Base-by-base conservation (phyloP, 2,113 vertebrate species). In the Ondatra zibethicus region DNA sequence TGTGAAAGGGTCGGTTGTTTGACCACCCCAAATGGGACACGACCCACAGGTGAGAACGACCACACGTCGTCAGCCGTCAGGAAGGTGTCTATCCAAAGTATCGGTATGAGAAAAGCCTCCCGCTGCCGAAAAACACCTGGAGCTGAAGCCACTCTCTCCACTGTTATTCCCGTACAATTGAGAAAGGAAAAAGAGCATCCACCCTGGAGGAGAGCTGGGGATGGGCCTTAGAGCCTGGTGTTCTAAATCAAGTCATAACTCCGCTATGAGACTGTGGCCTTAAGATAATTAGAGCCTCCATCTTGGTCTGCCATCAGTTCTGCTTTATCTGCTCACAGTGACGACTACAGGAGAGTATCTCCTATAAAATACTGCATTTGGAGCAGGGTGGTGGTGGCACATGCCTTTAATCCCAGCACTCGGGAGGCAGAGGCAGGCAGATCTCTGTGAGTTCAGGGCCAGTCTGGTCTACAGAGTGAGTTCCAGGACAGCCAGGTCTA, bases 131-230 rank as follows among this genome's bases (percentile, higher is more conserved):
- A 3, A 61, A 87, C 10, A n/a, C 55, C 55, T 31, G 19, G 4
- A 14, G 29, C 5, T 11, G 39, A 42, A 16, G 7, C 14, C 42
- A 17, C 23, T 78, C 36, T 33, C 10, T 61, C 21, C n/a, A 39
- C 21, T 55, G 36, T 23, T 21, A 33, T 8, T 2, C 13, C 27
- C 11, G 21, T 9, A 39, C 2, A 58, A 58, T 0, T 3, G 33
- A 45, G 52, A 76, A 17, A 39, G 45, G 45, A 61, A 94, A 65
- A 76, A 10, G 10, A 52, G 61, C 2, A 2, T 63, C 45, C n/a
- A 6, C 47, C 36, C 68, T 17, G 23, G 25, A 58, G n/a, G 7
- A 52, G 27, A 39, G 10, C 17, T 61, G 55, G 13, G 16, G 19
- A 2, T 58, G 39, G 50, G 87, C 75, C 75, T 47, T 66, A 42